Conservation (phyloP, 2,888 invertebrate species). For the Andrena hattorfiana region DNA sequence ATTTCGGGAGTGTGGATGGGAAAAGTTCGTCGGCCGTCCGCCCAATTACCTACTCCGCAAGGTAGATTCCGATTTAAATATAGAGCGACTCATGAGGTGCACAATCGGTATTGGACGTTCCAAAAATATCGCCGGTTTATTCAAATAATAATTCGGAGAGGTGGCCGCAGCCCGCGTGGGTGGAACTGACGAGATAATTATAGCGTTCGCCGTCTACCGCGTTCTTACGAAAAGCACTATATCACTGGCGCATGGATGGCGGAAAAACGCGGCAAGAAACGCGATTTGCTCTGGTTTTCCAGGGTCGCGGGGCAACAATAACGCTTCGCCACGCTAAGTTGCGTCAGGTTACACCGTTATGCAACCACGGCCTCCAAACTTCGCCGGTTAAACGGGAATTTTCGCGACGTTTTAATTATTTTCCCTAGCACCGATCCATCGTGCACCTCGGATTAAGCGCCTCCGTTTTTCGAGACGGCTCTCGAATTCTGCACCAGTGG, state of each 20-base stretch:
- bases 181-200: conserved; percentile 76
- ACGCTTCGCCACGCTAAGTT: background rate
- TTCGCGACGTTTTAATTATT: conserved; percentile 14
- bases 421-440: background rate
- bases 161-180: conserved; percentile 68
- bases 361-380: background rate
- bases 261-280: conserved; percentile 37
- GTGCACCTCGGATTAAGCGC: background rate
- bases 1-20: background rate
- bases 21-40: conserved; percentile 58
- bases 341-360: conserved; percentile 19
- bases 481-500: background rate
- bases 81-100: conserved; percentile 41
- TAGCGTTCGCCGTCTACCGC: conserved; percentile 66
- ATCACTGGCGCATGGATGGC: conserved; percentile 28
- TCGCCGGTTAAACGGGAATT: background rate
- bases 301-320: conserved; percentile 12
- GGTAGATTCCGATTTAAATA: conserved; percentile 60
- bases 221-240: conserved; percentile 64
- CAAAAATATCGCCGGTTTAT: conserved; percentile 71
- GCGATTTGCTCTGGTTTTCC: conserved; percentile 27
- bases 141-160: conserved; percentile 74
- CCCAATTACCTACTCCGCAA: conserved; percentile 45
- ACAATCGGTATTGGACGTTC: conserved; percentile 66
- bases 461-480: background rate